Evolutionary conservation across 2,797 vertebrate genomes (phyloP), one percentile per base, ranked within the genome.

Genomic region (Coranthus polyacanthus): DNA sequence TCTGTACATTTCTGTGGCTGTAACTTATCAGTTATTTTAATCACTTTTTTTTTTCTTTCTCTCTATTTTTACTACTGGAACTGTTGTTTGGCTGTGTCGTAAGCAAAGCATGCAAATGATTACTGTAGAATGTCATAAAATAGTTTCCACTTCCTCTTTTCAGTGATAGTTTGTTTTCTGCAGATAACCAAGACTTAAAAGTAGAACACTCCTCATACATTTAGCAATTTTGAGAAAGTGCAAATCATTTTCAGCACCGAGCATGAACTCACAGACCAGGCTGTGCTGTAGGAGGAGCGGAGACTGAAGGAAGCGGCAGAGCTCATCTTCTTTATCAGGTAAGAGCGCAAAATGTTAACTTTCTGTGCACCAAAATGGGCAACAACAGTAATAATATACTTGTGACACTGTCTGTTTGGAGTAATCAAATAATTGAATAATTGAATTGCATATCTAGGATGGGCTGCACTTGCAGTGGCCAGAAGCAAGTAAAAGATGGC

Each of bases 381-480:
- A 26, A 26, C 24, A 3, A 26, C 24, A 26, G 24, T 29, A 29
- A 29, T 29, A 29, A 29, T 29, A 29, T 7, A 29, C 26, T 8
- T 29, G 9, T 41, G 6, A 16, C 16, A 12, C 20, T n/a, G 20
- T 2, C 15, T 38, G 36, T 18, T 20, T 42, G 17, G 5, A 20
- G 34, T 2, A 5, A 12, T 22, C 15, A 11, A 24, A 39, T 26
- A 5, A 5, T 6, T 15, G 18, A 20, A 6, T 12, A 7, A 17
- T 58, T 51, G 2, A 2, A 13, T 37, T 62, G 1, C 12, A 13
- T 15, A 12, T 38, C 38, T 80, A 93, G 91, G 72, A 94, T 94
- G 93, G 93, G 93, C 85, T 89, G 88, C 53, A 4, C 46, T 20
- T 91, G 85, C 71, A 93, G 93, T 82, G 78, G 24, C 26, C 86